Conservation (phyloP, 2,113 vertebrate species). For the Hypomesus transpacificus region DNA sequence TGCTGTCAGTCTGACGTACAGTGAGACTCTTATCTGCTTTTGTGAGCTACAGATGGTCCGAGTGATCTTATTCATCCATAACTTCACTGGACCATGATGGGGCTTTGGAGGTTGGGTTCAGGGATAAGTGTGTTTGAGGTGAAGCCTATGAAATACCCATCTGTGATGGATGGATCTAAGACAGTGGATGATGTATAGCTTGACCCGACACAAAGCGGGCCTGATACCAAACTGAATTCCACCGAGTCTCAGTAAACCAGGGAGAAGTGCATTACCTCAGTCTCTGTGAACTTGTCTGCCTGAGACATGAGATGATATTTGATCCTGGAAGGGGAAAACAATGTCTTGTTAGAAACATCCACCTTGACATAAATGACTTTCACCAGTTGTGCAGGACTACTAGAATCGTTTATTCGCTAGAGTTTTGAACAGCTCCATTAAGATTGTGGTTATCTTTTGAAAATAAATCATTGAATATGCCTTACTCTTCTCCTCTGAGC, state of each 20-base stretch:
- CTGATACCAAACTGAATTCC: constrained; percentile 2
- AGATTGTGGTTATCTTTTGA: too few species aligned
- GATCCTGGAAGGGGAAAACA: constrained; percentile 68
- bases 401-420: not conserved
- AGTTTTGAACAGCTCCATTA: too few species aligned
- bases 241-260: not conserved
- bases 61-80: not conserved
- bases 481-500: constrained; percentile 87
- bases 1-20: constrained; percentile 1
- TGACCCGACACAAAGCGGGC: not conserved
- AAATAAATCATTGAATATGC: constrained; percentile 4
- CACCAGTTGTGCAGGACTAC: not conserved
- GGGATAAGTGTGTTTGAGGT: constrained; percentile 7
- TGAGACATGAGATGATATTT: constrained; percentile 89
- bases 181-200: not conserved
- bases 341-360: not conserved
- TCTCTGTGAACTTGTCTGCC: constrained; percentile 86
- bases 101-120: not conserved
- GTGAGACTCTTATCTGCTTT: not conserved
- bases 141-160: not conserved
- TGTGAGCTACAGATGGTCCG: constrained; percentile 6
- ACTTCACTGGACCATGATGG: constrained; percentile 1
- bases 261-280: constrained; percentile 73
- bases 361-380: not conserved
- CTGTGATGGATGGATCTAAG: constrained; percentile 1